Evolutionary conservation across 2,888 invertebrate species (phyloP).

Genomic region (Hypena proboscidalis): DNA sequence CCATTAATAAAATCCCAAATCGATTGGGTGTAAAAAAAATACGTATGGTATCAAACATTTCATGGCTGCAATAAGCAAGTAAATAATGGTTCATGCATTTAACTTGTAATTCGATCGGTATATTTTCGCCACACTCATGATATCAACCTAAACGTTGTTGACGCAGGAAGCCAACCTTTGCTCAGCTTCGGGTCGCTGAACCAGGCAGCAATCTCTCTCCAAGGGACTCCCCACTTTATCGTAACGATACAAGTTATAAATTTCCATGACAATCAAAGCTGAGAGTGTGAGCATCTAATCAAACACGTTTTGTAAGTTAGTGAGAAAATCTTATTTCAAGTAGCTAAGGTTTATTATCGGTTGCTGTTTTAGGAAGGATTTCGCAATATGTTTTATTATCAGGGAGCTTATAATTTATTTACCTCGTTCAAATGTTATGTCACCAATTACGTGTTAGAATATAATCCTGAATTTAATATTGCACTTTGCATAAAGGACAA

Average conservation of each 20-base stretch:
- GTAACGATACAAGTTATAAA: constrained; percentile 19
- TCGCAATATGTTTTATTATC: constrained; percentile 65
- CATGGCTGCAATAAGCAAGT: too few species aligned
- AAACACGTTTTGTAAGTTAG: constrained; percentile 60
- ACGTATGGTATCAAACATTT: too few species aligned
- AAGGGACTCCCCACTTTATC: constrained; percentile 42
- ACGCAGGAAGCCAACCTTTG: constrained; percentile 65
- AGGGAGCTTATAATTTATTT: too few species aligned
- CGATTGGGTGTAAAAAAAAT: too few species aligned
- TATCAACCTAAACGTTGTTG: constrained; percentile 31
- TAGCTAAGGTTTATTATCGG: constrained; percentile 38
- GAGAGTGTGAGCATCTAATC: constrained; percentile 64
- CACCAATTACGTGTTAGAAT: too few species aligned
- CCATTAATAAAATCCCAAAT: too few species aligned
- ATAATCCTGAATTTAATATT: too few species aligned
- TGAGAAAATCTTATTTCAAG: constrained; percentile 21
- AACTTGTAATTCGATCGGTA: neutral
- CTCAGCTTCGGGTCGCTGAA: constrained; percentile 70
- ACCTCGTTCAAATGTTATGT: too few species aligned
- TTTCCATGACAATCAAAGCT: constrained; percentile 15
- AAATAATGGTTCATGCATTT: too few species aligned
- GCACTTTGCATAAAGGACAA: too few species aligned
- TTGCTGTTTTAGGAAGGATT: constrained; percentile 39
- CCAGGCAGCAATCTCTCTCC: constrained; percentile 48
- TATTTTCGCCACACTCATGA: constrained; percentile 22